Base-by-base conservation (phyloP, 2,888 invertebrate species). In the Liopterus haemorrhoidalis region DNA sequence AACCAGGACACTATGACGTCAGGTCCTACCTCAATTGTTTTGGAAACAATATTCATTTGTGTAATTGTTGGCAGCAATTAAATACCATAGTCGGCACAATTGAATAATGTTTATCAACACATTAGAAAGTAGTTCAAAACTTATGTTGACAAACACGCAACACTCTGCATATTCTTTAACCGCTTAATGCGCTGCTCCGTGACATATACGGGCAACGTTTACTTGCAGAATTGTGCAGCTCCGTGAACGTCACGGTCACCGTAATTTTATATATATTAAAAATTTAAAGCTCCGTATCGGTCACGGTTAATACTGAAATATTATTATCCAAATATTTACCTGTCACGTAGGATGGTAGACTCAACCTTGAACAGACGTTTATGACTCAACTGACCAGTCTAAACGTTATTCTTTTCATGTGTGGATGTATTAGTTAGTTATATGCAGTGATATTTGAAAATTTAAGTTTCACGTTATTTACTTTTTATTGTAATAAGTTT, bases 171-270 rank as follows among this genome's bases (percentile, higher is more conserved):
- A n/a, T n/a, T 28, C 12, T 8, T 28, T 28, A 28, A 28, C 28
- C 28, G 28, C 6, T 28, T 28, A 28, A 28, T 28, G 28, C 28
- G 11, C 28, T 11, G n/a, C 28, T 28, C 5, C 11, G 28, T 28
- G 28, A 28, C 11, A 28, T 28, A 28, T 11, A 28, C 28, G 28
- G 11, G 28, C 11, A 28, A 28, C 28, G 28, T 28, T 28, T 28
- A 28, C 28, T 4, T 8, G 28, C 28, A 28, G 28, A 28, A 28
- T 28, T 28, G 28, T 28, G 28, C 6, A 28, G 28, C 28, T 28
- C 28, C 28, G 28, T 28, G 28, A 28, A 28, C 28, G 28, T 28
- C 28, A 28, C 28, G 28, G 28, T 28, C 28, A 28, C 28, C 12
- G 28, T 28, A 28, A 28, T 28, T 28, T 28, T 28, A 28, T 28